phyloP scores from a whole-genome alignment of 1,140 invertebrate species.

The Zaprionus capensis region DNA sequence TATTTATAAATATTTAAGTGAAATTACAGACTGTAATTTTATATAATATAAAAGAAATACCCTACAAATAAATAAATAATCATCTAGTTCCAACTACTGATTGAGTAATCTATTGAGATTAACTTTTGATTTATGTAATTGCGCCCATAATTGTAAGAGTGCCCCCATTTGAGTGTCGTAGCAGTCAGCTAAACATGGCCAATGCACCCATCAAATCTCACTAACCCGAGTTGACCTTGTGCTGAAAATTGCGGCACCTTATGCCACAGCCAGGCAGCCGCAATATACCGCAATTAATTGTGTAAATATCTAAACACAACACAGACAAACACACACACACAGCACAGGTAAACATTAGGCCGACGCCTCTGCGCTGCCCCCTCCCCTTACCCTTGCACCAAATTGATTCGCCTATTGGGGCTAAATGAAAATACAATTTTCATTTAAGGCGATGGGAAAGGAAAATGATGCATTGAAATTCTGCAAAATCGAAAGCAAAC shows the following conservation, averaged over 20 bases:
- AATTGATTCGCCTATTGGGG: conserved; percentile 2
- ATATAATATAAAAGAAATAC: neutral
- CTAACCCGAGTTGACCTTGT: conserved; percentile 32
- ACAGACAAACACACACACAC: conserved; percentile 18
- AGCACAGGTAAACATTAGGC: conserved; percentile 20
- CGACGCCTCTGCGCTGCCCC: neutral
- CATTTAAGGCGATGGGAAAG: neutral
- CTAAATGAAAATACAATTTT: conserved; percentile 26
- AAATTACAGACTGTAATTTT: no score
- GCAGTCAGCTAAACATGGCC: conserved; percentile 13
- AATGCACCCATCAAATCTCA: conserved; percentile 15
- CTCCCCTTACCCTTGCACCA: neutral
- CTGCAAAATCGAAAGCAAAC: conserved; percentile 17
- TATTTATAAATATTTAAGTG: no score
- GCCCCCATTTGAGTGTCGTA: conserved; percentile 1
- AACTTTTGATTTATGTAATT: neutral
- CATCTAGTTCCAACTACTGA: neutral
- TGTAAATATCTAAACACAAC: conserved; percentile 54
- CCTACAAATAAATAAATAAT: neutral
- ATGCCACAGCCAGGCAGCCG: conserved; percentile 2
- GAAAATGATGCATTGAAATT: conserved; percentile 53
- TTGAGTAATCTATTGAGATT: neutral
- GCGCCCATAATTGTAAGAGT: neutral
- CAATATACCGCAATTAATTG: conserved; percentile 48
- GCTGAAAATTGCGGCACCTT: conserved; percentile 44